Conservation (phyloP, 30 jellyfish, hydroid and myxozoan genomes). For the Hydractinia echinata region DNA sequence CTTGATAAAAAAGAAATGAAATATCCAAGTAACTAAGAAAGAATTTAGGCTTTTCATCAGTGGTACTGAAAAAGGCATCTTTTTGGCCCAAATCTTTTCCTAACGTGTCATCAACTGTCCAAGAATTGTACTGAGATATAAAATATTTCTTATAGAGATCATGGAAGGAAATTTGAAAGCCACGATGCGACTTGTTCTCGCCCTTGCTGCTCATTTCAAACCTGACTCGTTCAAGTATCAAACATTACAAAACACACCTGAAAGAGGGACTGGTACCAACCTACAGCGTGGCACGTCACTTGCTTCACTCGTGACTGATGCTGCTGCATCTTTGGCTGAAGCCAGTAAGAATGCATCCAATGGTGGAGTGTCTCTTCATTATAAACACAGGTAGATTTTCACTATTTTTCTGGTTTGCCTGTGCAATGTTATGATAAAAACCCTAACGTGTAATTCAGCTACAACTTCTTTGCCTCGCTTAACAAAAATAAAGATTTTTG, state of each 20-base stretch:
- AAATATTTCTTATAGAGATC: slow-evolving; percentile 47
- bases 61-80: too few species aligned
- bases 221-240: slow-evolving; percentile 64
- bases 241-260: not conserved
- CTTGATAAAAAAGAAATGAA: too few species aligned
- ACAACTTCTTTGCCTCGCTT: too few species aligned
- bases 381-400: slow-evolving; percentile 51
- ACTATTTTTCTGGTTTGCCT: not conserved
- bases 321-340: slow-evolving; percentile 84
- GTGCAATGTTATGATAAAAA: not conserved
- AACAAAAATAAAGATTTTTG: too few species aligned
- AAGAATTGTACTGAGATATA: too few species aligned
- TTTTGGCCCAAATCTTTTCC: too few species aligned
- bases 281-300: slow-evolving; percentile 70
- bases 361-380: slow-evolving; percentile 55
- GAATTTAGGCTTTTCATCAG: too few species aligned
- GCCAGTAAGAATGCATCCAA: slow-evolving; percentile 71
- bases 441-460: not conserved
- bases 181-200: slow-evolving; percentile 80
- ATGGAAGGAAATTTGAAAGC: slow-evolving; percentile 83
- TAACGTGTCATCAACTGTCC: too few species aligned
- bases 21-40: too few species aligned
- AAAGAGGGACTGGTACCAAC: not conserved
- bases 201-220: slow-evolving; percentile 95
- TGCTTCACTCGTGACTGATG: slow-evolving; percentile 80